A percentile compares a stretch with the other conserved stretches of the same genome.
These are phyloP conservation scores for Anhinga anhinga DNA, from an alignment of 2,113 vertebrate species.

Conservation along the genomic window DNA sequence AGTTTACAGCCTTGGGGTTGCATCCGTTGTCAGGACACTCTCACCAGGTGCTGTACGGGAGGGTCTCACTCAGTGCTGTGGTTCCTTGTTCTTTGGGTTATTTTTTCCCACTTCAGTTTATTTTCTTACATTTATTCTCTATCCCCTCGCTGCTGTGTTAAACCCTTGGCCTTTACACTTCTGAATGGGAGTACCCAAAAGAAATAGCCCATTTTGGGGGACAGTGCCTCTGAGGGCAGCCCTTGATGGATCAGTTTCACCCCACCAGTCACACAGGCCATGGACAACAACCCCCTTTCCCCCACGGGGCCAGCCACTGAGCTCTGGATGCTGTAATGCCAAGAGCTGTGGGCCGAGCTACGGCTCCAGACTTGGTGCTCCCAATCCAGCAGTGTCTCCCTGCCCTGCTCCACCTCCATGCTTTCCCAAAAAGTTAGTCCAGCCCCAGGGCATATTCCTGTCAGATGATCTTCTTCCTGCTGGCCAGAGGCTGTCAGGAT, in stretches of 20 bases:
- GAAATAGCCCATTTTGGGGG: neutral
- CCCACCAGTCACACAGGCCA: neutral
- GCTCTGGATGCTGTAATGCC: neutral
- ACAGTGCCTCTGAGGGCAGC: neutral
- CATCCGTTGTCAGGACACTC: neutral
- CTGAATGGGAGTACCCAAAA: neutral
- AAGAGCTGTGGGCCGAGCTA: neutral
- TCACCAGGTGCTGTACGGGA: neutral
- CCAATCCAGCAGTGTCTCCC: neutral
- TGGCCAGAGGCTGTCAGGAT: neutral
- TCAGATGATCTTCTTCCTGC: neutral
- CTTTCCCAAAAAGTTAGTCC: neutral
- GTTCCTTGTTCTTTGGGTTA: neutral
- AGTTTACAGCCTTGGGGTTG: neutral
- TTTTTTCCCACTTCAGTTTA: neutral
- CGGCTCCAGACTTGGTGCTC: fast-evolving
- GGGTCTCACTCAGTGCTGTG: neutral
- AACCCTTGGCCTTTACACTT: neutral
- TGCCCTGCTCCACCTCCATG: neutral
- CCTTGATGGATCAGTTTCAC: neutral
- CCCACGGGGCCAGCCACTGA: fast-evolving
- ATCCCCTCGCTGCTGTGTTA: neutral
- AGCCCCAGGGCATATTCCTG: neutral
- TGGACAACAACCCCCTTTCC: neutral
- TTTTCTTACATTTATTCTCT: neutral